Percentiles rank a stretch among this genome's conserved stretches.
These are phyloP conservation scores for Automeris io DNA, from an alignment of 2,888 invertebrate species.

Conservation along the genomic window DNA sequence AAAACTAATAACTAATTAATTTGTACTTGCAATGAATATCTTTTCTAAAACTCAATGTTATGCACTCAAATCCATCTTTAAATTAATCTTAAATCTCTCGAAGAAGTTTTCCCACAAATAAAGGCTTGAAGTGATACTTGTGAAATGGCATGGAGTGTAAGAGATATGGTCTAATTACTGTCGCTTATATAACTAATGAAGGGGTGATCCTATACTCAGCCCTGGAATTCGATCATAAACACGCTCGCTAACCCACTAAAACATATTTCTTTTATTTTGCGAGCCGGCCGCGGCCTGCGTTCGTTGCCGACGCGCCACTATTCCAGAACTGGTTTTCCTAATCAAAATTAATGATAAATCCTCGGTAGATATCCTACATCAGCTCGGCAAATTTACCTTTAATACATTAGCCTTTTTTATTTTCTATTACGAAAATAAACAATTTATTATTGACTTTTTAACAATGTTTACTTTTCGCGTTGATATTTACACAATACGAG, in stretches of 20 bases:
- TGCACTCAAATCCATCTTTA: too few species aligned
- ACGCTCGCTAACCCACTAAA: constrained; percentile 75
- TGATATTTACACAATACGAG: too few species aligned
- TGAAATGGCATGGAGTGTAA: constrained; percentile 38
- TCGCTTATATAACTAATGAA: constrained; percentile 67
- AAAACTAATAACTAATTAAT: too few species aligned
- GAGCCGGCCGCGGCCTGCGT: constrained; percentile 45
- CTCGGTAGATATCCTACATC: neutral
- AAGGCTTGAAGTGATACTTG: too few species aligned
- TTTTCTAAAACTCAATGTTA: too few species aligned
- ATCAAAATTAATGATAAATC: neutral
- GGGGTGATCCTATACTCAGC: constrained; percentile 64
- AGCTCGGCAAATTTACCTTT: neutral
- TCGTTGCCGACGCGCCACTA: constrained; percentile 32
- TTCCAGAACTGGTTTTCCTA: constrained; percentile 52
- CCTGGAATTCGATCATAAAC: constrained; percentile 68
- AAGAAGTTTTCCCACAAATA: too few species aligned
- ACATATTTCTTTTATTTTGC: constrained; percentile 76
- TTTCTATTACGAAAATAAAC: too few species aligned
- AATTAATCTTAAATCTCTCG: too few species aligned
- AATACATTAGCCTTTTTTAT: too few species aligned
- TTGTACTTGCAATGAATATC: too few species aligned
- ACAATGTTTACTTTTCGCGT: too few species aligned
- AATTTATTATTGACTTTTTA: too few species aligned
- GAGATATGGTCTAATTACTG: constrained; percentile 61